A percentile compares a stretch with the other conserved stretches of the same genome.
Conservation (phyloP, 2,797 vertebrate species). For the Helostoma temminkii region DNA sequence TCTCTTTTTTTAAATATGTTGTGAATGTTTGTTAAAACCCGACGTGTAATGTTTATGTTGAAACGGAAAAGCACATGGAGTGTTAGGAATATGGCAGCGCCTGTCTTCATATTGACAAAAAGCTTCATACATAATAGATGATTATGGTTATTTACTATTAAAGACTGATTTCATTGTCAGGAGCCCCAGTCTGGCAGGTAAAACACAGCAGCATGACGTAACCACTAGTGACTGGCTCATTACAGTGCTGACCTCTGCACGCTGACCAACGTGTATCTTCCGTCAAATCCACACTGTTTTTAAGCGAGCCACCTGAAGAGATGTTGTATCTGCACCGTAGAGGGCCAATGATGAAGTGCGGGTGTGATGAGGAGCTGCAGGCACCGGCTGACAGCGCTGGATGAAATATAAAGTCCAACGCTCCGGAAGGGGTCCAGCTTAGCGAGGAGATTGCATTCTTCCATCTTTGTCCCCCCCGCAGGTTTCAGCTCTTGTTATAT, state of each 20-base stretch:
- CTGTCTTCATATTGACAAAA: background rate
- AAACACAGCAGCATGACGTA: slow-evolving; percentile 7
- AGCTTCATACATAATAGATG: slow-evolving; percentile 26
- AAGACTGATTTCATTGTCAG: background rate
- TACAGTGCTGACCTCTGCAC: slow-evolving; percentile 9
- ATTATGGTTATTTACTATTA: slow-evolving; percentile 24
- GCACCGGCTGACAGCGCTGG: slow-evolving; percentile 48
- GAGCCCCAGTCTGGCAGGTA: background rate
- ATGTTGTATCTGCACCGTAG: background rate
- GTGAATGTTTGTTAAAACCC: background rate
- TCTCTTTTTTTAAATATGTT: background rate
- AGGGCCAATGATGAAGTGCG: slow-evolving; percentile 35
- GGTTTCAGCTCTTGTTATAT: slow-evolving; percentile 56
- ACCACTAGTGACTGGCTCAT: slow-evolving; percentile 26
- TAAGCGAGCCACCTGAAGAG: slow-evolving; percentile 28
- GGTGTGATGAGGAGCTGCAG: slow-evolving; percentile 45
- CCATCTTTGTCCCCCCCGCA: slow-evolving; percentile 52
- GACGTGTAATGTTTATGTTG: background rate
- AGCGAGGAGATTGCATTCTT: slow-evolving; percentile 72
- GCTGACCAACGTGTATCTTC: slow-evolving; percentile 34
- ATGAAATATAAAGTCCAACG: slow-evolving; percentile 65
- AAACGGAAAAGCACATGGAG: slow-evolving; percentile 5
- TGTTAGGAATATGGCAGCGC: slow-evolving; percentile 2
- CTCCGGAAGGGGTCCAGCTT: slow-evolving; percentile 63
- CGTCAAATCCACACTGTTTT: slow-evolving; percentile 20